Conservation (phyloP, 2,113 vertebrate genomes). For the Chascanopsetta lugubris region DNA sequence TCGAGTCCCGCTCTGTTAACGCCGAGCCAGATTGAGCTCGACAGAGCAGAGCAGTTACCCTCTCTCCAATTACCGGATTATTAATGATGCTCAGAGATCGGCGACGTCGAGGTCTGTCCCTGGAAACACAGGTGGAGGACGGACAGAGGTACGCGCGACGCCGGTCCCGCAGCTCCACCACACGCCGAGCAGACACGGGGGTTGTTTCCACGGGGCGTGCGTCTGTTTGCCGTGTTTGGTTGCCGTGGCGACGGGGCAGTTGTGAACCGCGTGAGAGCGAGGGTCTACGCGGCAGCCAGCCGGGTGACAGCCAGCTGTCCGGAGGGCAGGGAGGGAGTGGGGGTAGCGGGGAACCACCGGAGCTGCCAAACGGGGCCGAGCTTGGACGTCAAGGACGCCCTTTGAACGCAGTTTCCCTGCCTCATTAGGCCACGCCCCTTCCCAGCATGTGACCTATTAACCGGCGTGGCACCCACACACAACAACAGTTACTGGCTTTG, state of each 20-base stretch:
- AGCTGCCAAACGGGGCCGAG: conserved; percentile 36
- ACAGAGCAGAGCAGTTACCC: conserved; percentile 15
- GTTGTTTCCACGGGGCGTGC: conserved; percentile 42
- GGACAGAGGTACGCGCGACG: conserved; percentile 5
- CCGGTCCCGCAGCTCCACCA: too few species aligned
- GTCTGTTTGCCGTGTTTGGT: conserved; percentile 52
- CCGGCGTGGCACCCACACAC: conserved; percentile 11
- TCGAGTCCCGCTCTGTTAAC: not conserved
- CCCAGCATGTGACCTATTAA: conserved; percentile 34
- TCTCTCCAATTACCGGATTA: conserved; percentile 34
- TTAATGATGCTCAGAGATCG: conserved; percentile 26
- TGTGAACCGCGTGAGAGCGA: conserved; percentile 9
- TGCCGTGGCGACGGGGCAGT: conserved; percentile 58
- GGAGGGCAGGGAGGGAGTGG: conserved; percentile 23
- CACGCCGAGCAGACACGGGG: conserved; percentile 58
- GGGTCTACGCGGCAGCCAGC: conserved; percentile 17
- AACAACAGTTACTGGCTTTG: not conserved
- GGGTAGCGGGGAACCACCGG: conserved; percentile 23
- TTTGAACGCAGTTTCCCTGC: conserved; percentile 9
- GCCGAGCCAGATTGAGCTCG: conserved; percentile 38
- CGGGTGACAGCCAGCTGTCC: conserved; percentile 52
- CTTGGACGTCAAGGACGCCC: conserved; percentile 14
- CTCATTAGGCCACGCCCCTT: conserved; percentile 34
- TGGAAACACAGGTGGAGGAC: conserved; percentile 4
- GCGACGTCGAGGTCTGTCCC: conserved; percentile 9